Base-by-base conservation (phyloP, 2,888 invertebrate genomes). In the Catocala nupta region DNA sequence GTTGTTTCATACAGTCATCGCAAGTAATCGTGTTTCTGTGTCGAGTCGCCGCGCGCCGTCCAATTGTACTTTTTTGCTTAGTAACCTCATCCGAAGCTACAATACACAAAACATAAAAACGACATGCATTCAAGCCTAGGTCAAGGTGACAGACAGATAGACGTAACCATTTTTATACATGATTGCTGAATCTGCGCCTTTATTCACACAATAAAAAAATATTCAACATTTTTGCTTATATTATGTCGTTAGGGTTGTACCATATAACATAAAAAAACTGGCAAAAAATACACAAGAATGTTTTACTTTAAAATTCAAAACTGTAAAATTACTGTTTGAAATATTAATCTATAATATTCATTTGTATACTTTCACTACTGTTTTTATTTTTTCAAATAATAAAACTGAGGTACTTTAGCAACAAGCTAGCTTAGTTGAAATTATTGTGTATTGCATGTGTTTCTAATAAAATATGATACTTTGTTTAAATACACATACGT, bases 1-100 rank as follows among this genome's bases (percentile, higher is more conserved):
- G 39, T 36, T 55, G 45, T 53, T 63, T 39, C 25, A 53, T 53
- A 49, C 62, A 66, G 66, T 62, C 58, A 66, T 59, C 59, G 60
- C 57, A 64, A 59, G 69, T 68, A 62, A 75, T 64, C 60, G 69
- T 75, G 78, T 77, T 78, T 68, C 70, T 73, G 58, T 73, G 77
- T 63, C 76, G 50, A 51, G 44, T 66, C 61, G n/a, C n/a, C n/a
- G n/a, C n/a, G 36, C 36, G 6, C 71, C 49, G 55, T 59, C 42
- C 66, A 63, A 69, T 71, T 65, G 71, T 78, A 65, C 8, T 55
- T 71, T 77, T 78, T 49, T 69, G 71, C 74, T 59, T 67, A 43
- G 77, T 78, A 76, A 75, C 68, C 43, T 63, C 55, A 36, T 55
- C 64, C 63, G 54, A 63, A 65, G 65, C 44, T 51, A 70, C 63